phyloP scores from a whole-genome alignment of 2,888 invertebrate species.

The Heliconius erato region DNA sequence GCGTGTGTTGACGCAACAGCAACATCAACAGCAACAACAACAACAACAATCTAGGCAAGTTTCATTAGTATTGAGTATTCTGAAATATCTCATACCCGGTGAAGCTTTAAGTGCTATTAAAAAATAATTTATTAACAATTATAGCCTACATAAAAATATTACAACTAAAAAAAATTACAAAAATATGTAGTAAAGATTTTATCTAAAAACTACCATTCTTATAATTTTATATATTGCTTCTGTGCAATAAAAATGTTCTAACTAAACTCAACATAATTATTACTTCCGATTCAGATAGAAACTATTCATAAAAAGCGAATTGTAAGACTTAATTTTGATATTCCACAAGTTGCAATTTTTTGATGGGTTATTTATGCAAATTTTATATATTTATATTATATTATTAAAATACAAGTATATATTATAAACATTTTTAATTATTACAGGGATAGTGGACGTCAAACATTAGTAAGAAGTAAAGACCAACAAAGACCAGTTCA shows the following conservation, averaged over 20 bases:
- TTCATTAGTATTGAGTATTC: neutral
- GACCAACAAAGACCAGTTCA: conserved; percentile 81
- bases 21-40: conserved; percentile 47
- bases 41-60: conserved; percentile 60
- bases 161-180: no score
- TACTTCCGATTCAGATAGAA: neutral
- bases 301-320: neutral
- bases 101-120: no score
- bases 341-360: no score
- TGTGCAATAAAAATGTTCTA: neutral
- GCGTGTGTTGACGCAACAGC: conserved; percentile 70
- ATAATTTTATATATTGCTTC: no score
- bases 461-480: conserved; percentile 80
- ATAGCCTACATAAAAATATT: no score
- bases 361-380: no score
- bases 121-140: no score
- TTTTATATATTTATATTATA: no score
- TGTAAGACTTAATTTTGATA: no score
- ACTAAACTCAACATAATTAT: neutral
- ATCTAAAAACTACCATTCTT: neutral
- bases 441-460: conserved; percentile 75
- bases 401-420: neutral
- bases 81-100: neutral
- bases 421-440: conserved; percentile 10
- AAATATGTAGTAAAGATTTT: neutral